Evolutionary conservation across 2,888 invertebrate genomes (phyloP), one percentile per base, ranked within the genome.

Genomic region (Eretmocerus hayati): DNA sequence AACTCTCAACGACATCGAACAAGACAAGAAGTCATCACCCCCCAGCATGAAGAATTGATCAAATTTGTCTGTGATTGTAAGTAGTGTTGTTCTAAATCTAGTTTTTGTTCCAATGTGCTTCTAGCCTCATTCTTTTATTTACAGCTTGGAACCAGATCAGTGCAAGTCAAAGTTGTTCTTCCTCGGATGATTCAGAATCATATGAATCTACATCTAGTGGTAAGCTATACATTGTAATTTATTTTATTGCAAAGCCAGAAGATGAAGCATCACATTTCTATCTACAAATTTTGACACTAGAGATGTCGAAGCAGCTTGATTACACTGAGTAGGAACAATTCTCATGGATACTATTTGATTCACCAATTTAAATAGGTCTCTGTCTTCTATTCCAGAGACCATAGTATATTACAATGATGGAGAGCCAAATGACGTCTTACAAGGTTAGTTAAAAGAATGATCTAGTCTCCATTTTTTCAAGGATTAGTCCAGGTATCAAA

Each of bases 11-110:
- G 69, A 72, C 79, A 77, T 61, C 66, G 78, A 72, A 72, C 80
- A 71, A 50, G 50, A 33, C 71, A 80, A 57, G 80, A 82, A 67
- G 74, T 73, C 42, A 78, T 83, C 55, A 79, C 81, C 50, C 90
- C 89, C 47, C 86, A 90, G 63, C 90, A 91, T 67, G 88, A 90
- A 67, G 90, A 90, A 75, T 83, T 90, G 58, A 86, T 90, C 64
- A 84, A 83, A 75, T 91, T 81, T 73, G 84, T 91, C 63, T 84
- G 85, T 72, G 88, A 89, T 72, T 88, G 90, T 90, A 77, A 83
- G 65, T 63, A 8, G 15, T n/a, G n/a, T 15, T n/a, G 5, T 33
- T 33, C 9, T 33, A 33, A 33, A 30, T 5, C 11, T 20, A 23
- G 38, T 22, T 33, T 11, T 3, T 16, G 4, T 26, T 15, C n/a